phyloP scores from a whole-genome alignment of 1,140 invertebrate species.

The Reticulitermes speratus region DNA sequence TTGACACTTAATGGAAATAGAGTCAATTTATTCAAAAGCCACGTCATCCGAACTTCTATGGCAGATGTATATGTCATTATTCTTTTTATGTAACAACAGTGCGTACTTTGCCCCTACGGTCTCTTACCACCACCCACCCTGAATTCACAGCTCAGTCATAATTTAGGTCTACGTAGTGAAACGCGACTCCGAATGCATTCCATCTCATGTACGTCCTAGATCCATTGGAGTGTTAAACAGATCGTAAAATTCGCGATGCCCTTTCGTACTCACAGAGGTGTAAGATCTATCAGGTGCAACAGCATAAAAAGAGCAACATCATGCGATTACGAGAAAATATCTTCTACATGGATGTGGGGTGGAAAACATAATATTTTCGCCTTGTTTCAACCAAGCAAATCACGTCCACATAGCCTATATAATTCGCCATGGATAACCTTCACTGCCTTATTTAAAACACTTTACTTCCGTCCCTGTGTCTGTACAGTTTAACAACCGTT shows the following conservation, averaged over 20 bases:
- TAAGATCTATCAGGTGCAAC: no score
- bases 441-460: no score
- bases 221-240: not conserved
- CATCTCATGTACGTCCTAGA: not conserved
- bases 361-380: no score
- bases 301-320: no score
- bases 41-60: not conserved
- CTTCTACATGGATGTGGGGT: no score
- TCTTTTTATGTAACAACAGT: not conserved
- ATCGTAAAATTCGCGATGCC: not conserved
- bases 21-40: constrained; percentile 16
- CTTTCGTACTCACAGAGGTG: not conserved
- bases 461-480: no score
- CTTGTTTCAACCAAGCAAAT: no score
- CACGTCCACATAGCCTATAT: no score
- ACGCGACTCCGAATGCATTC: not conserved
- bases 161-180: not conserved
- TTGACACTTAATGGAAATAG: constrained; percentile 15
- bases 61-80: not conserved
- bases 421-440: no score
- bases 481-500: no score
- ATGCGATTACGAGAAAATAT: no score
- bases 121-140: not conserved
- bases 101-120: not conserved
- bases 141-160: not conserved